Percentiles rank a stretch among this genome's conserved stretches.
These are phyloP conservation scores for Dryomyza anilis DNA, from an alignment of 2,888 invertebrate species.

Conservation along the genomic window DNA sequence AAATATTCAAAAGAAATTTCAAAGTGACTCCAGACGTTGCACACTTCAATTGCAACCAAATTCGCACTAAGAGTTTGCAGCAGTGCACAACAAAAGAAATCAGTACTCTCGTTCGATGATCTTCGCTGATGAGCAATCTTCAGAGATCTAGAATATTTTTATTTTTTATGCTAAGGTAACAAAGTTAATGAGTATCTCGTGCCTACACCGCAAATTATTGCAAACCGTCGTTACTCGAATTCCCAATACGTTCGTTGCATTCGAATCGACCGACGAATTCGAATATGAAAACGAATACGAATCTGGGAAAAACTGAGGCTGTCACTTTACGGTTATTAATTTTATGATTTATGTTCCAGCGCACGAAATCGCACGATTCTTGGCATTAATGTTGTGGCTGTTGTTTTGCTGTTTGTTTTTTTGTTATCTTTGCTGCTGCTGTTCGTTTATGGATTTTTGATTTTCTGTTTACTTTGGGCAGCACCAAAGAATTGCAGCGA, in stretches of 20 bases:
- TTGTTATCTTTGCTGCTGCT: conserved; percentile 37
- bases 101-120: too few species aligned
- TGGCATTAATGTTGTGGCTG: conserved; percentile 33
- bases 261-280: background rate
- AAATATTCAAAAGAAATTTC: conserved; percentile 24
- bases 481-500: conserved; percentile 22
- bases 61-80: too few species aligned
- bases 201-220: background rate
- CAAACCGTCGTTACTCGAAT: too few species aligned
- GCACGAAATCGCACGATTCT: conserved; percentile 44
- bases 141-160: background rate
- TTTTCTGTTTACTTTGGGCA: conserved; percentile 22
- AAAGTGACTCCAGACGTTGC: conserved; percentile 17
- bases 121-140: background rate
- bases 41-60: too few species aligned
- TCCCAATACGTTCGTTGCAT: background rate
- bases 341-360: conserved; percentile 60
- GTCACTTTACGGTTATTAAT: conserved; percentile 60
- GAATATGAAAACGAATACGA: conserved; percentile 6
- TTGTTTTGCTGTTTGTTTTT: conserved; percentile 32
- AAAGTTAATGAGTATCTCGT: conserved; percentile 11
- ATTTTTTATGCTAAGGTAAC: background rate
- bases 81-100: too few species aligned
- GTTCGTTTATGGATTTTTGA: conserved; percentile 48
- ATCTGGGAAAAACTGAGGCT: conserved; percentile 47